Evolutionary conservation across 1,140 invertebrate genomes (phyloP).

Genomic region (Fopius arisanus): DNA sequence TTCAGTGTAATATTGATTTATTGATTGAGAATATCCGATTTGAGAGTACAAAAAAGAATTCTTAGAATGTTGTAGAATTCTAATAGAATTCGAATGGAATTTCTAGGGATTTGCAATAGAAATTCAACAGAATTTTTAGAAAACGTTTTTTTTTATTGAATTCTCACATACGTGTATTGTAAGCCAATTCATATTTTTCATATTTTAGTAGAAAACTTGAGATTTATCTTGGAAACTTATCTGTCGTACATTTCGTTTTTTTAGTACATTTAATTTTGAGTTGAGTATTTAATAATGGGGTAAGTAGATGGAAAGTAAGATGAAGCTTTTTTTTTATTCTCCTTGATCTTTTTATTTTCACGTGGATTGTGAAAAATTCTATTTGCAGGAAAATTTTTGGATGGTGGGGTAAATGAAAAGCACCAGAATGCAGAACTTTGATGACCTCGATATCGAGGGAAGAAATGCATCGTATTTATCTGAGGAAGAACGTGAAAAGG

Average conservation of each 20-base stretch:
- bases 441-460: slow-evolving; percentile 64
- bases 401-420: background rate
- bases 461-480: slow-evolving; percentile 60
- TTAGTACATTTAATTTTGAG: background rate
- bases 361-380: background rate
- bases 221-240: background rate
- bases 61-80: too few relatives aligned
- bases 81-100: too few relatives aligned
- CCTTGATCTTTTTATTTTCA: background rate
- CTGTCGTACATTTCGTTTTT: background rate
- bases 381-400: background rate
- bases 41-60: too few relatives aligned
- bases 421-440: slow-evolving; percentile 60
- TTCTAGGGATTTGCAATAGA: too few relatives aligned
- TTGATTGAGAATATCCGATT: too few relatives aligned
- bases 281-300: background rate
- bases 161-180: too few relatives aligned
- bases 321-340: background rate
- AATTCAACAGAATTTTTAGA: too few relatives aligned
- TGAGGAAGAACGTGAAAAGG: slow-evolving; percentile 62
- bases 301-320: background rate
- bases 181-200: background rate
- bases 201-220: background rate
- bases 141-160: too few relatives aligned
- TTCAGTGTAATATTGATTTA: too few relatives aligned